phyloP scores from a whole-genome alignment of 2,797 vertebrate species.

The Sebastes goodei region DNA sequence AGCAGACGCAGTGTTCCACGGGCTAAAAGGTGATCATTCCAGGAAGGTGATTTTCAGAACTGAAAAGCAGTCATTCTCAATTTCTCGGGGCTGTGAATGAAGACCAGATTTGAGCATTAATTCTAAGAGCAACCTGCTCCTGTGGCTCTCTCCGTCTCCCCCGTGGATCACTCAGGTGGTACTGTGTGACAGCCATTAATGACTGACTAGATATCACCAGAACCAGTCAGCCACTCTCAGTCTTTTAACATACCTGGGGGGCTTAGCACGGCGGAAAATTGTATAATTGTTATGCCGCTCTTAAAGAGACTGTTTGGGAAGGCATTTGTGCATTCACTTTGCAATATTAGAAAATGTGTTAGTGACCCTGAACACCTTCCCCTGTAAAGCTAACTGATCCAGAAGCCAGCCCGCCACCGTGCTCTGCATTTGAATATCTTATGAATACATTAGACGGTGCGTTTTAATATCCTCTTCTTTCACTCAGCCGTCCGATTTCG shows the following conservation, averaged over 20 bases:
- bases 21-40: constrained; percentile 29
- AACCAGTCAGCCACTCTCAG: constrained; percentile 65
- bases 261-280: constrained; percentile 71
- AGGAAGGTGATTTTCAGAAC: constrained; percentile 21
- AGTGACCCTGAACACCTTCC: constrained; percentile 69
- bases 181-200: constrained; percentile 72
- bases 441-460: constrained; percentile 78
- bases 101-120: constrained; percentile 35
- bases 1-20: not conserved
- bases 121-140: constrained; percentile 25
- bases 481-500: constrained; percentile 69
- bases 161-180: constrained; percentile 23
- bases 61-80: constrained; percentile 17
- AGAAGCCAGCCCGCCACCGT: constrained; percentile 56
- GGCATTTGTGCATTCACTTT: constrained; percentile 64
- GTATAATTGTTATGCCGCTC: constrained; percentile 66
- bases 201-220: constrained; percentile 73
- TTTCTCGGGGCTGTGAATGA: constrained; percentile 27
- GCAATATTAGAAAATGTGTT: constrained; percentile 77
- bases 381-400: constrained; percentile 82
- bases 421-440: constrained; percentile 74
- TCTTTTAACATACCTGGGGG: constrained; percentile 71
- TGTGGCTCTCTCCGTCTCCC: constrained; percentile 18
- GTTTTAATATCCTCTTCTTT: constrained; percentile 80
- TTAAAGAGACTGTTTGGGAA: constrained; percentile 64